phyloP scores from a whole-genome alignment of 2,797 vertebrate species.

The Hybognathus amarus region DNA sequence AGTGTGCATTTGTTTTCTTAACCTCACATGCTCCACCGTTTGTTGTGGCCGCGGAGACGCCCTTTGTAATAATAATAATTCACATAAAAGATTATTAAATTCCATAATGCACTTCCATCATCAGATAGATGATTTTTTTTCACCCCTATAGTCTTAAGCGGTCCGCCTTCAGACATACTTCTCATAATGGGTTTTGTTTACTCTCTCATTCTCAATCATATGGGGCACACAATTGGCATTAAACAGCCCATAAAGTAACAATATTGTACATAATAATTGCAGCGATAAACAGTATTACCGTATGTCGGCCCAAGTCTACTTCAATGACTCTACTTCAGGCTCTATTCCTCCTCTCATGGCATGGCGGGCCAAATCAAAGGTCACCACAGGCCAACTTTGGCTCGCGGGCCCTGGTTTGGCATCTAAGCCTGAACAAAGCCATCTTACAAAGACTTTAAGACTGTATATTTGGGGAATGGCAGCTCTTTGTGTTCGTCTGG shows the following conservation, averaged over 20 bases:
- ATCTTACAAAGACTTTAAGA: conserved; percentile 26
- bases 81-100: neutral
- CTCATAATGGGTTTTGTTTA: neutral
- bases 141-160: neutral
- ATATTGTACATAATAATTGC: neutral
- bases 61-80: neutral
- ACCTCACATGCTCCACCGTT: neutral
- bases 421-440: conserved; percentile 19
- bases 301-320: neutral
- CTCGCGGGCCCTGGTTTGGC: neutral
- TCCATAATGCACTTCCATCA: neutral
- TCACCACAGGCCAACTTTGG: neutral
- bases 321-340: neutral
- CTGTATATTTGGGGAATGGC: conserved; percentile 17
- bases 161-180: neutral
- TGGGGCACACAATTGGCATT: neutral
- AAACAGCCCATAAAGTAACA: neutral
- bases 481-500: conserved; percentile 10
- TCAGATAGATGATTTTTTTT: neutral
- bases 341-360: neutral
- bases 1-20: neutral
- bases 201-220: neutral
- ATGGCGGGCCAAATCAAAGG: neutral
- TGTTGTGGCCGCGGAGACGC: too few relatives aligned
- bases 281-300: neutral